Base-by-base conservation (phyloP, 2,888 invertebrate genomes). In the Zonitis immaculata region DNA sequence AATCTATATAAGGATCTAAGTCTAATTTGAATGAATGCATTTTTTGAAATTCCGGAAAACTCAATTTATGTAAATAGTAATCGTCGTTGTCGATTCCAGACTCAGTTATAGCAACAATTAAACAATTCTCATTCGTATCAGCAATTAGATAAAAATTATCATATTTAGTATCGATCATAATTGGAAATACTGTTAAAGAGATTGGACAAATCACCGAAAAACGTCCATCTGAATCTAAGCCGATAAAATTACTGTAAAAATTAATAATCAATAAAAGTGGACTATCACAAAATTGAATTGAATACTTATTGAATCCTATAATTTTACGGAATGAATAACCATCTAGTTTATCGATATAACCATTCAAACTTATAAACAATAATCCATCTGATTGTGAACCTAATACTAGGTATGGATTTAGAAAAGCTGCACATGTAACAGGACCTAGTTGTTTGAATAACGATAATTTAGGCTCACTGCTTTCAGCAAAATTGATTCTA, bases 1-100 rank as follows among this genome's bases (percentile, higher is more conserved):
- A 52, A 46, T 65, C 54, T 8, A 69, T 52, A 28, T 60, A 54
- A 5, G 60, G n/a, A n/a, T n/a, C n/a, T n/a, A n/a, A n/a, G n/a
- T n/a, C 35, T 3, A 70, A 42, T 61, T 67, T 66, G 35, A 74
- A 43, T 6, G 69, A 66, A 52, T 66, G 71, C 28, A 66, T 54
- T 20, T 52, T 26, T 7, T 56, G 52, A 47, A 60, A 63, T 54
- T 66, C 68, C 67, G 50, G 42, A 58, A 59, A 42, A 39, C 26
- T 49, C 51, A 25, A 14, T 54, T 25, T 12, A 26, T 30, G 9
- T n/a, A 47, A 12, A 47, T 39, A 20, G 11, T 8, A 45, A 44
- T 49, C 25, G 12, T 27, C 16, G 7, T 49, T 14, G 11, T 28
- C 11, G 11, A 42, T 44, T 60, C 60, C 54, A 45, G 50, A 9